Percentiles rank a stretch among this genome's conserved stretches.
Conservation (phyloP, 2,113 vertebrate genomes). For the western clawed frog (Xenopus tropicalis) region DNA sequence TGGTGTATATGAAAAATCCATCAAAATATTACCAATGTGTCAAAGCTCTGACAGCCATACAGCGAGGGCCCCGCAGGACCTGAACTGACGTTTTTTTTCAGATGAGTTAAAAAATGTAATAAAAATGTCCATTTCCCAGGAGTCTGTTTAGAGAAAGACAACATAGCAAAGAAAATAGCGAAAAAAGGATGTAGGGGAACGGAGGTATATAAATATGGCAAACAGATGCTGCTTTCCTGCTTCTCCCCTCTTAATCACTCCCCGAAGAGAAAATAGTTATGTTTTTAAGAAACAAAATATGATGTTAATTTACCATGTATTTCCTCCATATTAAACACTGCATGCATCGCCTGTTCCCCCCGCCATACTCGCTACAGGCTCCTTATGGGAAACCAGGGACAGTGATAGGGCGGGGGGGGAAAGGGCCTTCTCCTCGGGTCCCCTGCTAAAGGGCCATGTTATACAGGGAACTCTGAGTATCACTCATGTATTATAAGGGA, state of each 20-base stretch:
- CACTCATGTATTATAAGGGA: too few species aligned
- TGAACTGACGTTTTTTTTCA: conserved; percentile 24
- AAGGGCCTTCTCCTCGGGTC: too few species aligned
- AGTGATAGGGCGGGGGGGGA: too few species aligned
- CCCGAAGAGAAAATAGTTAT: conserved; percentile 32
- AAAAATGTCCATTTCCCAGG: conserved; percentile 36
- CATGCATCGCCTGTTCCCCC: not conserved
- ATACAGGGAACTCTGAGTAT: too few species aligned
- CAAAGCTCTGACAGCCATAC: not conserved
- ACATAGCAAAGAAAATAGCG: conserved; percentile 49
- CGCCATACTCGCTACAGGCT: not conserved
- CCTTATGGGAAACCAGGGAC: too few species aligned
- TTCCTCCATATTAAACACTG: conserved; percentile 28
- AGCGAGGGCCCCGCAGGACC: conserved; percentile 4
- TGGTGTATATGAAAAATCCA: not conserved
- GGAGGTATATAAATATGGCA: conserved; percentile 56
- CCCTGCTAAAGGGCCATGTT: too few species aligned
- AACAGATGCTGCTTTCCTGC: conserved; percentile 59
- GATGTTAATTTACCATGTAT: conserved; percentile 41
- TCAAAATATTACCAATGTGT: not conserved
- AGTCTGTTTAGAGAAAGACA: conserved; percentile 44
- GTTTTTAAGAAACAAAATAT: conserved; percentile 34
- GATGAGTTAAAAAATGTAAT: conserved; percentile 37
- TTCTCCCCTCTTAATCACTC: conserved; percentile 52
- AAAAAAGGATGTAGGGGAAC: conserved; percentile 50